A percentile compares a stretch with the other conserved stretches of the same genome.
These are phyloP conservation scores for Listronotus bonariensis DNA, from an alignment of 1,140 invertebrate species.

Conservation along the genomic window DNA sequence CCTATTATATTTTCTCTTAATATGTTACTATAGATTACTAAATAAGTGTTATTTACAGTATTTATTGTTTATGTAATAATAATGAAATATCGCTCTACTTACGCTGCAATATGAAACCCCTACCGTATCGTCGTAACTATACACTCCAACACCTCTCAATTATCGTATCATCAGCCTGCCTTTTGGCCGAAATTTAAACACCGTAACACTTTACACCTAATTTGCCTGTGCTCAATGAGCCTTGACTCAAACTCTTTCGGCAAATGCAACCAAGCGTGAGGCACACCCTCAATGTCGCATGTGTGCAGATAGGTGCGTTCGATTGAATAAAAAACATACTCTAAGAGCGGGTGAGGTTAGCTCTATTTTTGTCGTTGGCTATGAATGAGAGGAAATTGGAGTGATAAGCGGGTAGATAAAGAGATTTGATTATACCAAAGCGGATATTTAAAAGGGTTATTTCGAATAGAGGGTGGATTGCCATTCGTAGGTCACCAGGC, in stretches of 20 bases:
- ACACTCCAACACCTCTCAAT: slow-evolving; percentile 16
- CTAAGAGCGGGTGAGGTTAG: background rate
- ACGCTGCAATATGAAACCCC: too few species aligned
- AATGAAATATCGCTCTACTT: too few species aligned
- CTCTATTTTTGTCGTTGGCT: background rate
- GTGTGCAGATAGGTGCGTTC: background rate
- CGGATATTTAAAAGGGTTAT: slow-evolving; percentile 6
- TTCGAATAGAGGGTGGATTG: background rate
- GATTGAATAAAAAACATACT: background rate
- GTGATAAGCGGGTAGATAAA: background rate
- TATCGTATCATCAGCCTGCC: slow-evolving; percentile 15
- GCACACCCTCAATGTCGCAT: slow-evolving; percentile 17
- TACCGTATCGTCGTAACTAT: slow-evolving; percentile 6
- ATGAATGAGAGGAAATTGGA: background rate
- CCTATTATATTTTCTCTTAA: too few species aligned
- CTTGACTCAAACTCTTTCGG: slow-evolving; percentile 11
- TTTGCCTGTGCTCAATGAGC: slow-evolving; percentile 17
- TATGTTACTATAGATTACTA: too few species aligned
- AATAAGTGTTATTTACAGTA: too few species aligned
- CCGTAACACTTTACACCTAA: slow-evolving; percentile 16
- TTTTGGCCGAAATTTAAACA: slow-evolving; percentile 18
- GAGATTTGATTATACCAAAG: background rate
- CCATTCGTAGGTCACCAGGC: background rate
- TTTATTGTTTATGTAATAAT: too few species aligned
- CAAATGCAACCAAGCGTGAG: slow-evolving; percentile 3